These are phyloP conservation scores for Serranus cabrilla DNA, from an alignment of 2,797 vertebrate species.

Conservation along the genomic window DNA sequence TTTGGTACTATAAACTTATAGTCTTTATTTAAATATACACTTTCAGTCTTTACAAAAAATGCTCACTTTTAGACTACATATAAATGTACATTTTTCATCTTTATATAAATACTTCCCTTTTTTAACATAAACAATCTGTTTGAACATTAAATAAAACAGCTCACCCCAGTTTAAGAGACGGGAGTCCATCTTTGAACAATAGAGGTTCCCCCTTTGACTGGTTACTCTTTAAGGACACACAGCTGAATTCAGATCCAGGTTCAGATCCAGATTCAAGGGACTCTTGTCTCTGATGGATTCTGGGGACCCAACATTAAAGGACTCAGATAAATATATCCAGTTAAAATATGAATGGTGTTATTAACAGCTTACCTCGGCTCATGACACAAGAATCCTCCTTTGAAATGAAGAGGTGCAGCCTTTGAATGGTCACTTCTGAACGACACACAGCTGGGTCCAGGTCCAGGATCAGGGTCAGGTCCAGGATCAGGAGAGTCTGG, in stretches of 20 bases:
- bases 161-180: not conserved
- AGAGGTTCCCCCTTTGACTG: not conserved
- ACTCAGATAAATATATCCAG: not conserved
- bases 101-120: too few relatives aligned
- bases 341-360: not conserved
- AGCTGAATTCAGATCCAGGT: not conserved
- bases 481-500: too few relatives aligned
- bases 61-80: too few relatives aligned
- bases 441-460: not conserved
- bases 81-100: too few relatives aligned
- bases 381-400: not conserved
- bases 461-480: not conserved
- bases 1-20: too few relatives aligned
- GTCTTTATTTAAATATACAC: too few relatives aligned
- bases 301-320: not conserved
- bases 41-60: too few relatives aligned
- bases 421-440: not conserved
- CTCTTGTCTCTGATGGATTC: not conserved
- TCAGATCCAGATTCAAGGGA: not conserved
- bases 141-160: not conserved
- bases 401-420: not conserved
- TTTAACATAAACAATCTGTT: not conserved
- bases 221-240: not conserved
- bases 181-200: not conserved
- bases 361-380: not conserved